phyloP scores from a whole-genome alignment of 2,888 invertebrate genomes.

The Eristalis arbustorum region DNA sequence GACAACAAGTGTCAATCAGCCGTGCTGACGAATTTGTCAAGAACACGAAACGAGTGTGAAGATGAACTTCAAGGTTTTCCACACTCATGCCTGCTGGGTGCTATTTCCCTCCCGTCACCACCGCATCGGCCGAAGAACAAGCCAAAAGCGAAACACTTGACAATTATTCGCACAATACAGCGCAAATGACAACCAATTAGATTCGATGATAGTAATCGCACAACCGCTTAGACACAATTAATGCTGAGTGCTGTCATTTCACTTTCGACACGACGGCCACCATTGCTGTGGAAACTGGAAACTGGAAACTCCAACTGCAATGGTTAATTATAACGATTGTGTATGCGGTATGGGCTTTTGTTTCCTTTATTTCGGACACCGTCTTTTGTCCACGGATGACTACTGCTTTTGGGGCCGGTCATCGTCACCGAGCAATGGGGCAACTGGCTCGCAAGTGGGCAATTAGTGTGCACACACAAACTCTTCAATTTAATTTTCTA shows the following conservation, averaged over 20 bases:
- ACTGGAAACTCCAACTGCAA: neutral
- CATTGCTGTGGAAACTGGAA: constrained; percentile 10
- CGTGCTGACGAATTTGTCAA: neutral
- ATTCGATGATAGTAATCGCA: constrained; percentile 22
- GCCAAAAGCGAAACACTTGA: constrained; percentile 3
- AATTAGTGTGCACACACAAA: neutral
- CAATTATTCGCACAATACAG: constrained; percentile 19
- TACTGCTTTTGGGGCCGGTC: neutral
- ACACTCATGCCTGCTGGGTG: neutral
- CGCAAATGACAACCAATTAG: constrained; percentile 31
- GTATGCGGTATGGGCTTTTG: neutral
- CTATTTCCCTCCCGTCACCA: neutral
- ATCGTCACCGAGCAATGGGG: neutral
- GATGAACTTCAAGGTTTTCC: neutral
- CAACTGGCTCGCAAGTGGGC: constrained; percentile 19
- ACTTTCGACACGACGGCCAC: constrained; percentile 23
- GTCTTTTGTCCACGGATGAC: neutral
- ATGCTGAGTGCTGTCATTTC: constrained; percentile 35
- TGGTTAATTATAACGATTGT: constrained; percentile 15
- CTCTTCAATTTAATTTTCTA: constrained; percentile 13
- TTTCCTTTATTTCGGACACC: neutral
- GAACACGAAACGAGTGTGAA: neutral
- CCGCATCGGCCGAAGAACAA: neutral
- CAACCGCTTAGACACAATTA: constrained; percentile 29
- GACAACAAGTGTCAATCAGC: neutral